Evolutionary conservation across 2,797 vertebrate species (phyloP).

Genomic region (Sebastes oblongus): DNA sequence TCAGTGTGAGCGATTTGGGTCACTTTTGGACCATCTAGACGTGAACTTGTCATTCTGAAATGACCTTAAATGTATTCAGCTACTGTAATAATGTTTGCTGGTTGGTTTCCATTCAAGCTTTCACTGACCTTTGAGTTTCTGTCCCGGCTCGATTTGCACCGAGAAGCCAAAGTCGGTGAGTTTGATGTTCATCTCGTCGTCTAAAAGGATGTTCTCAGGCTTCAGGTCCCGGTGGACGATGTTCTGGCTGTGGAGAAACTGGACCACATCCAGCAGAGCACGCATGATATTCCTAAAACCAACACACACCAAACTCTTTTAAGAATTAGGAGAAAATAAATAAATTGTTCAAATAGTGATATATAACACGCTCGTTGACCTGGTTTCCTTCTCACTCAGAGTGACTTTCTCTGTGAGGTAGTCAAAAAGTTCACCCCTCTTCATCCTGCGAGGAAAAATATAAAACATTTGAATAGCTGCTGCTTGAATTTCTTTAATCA

Average conservation of each 20-base stretch:
- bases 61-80: not conserved
- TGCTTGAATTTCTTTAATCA: not conserved
- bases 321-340: not conserved
- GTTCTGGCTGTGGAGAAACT: slow-evolving; percentile 89
- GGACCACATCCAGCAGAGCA: slow-evolving; percentile 91
- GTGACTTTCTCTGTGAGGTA: slow-evolving; percentile 98
- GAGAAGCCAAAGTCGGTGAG: slow-evolving; percentile 98
- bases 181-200: slow-evolving; percentile 96
- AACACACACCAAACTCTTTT: not conserved
- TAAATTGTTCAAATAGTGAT: not conserved
- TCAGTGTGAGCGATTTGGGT: not conserved
- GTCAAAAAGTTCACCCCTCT: slow-evolving; percentile 95
- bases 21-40: not conserved
- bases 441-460: slow-evolving; percentile 86
- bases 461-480: not conserved
- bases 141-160: slow-evolving; percentile 83
- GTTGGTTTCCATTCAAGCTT: not conserved
- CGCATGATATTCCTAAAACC: slow-evolving; percentile 92
- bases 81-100: not conserved
- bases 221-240: slow-evolving; percentile 96
- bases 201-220: slow-evolving; percentile 96
- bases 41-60: not conserved
- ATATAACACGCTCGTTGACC: slow-evolving; percentile 75
- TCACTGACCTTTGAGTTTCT: slow-evolving; percentile 89
- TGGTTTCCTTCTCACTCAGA: slow-evolving; percentile 96